Conservation (phyloP, 2,797 vertebrate genomes). For the Podarcis lilfordi region DNA sequence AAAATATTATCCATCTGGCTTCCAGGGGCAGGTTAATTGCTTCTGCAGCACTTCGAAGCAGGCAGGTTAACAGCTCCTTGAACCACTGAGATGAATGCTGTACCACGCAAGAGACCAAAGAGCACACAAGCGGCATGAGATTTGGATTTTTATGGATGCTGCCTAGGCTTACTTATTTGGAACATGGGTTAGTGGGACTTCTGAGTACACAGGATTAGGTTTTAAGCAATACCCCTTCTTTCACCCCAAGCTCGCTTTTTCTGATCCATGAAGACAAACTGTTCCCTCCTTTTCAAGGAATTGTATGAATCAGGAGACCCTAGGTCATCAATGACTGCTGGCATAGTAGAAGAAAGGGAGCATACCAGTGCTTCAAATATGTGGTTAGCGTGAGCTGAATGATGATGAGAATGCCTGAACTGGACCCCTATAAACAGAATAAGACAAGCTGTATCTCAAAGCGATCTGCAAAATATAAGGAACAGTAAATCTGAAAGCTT, state of each 20-base stretch:
- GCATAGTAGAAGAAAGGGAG: neutral
- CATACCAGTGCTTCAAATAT: neutral
- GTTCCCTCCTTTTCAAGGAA: neutral
- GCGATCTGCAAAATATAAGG: conserved; percentile 23
- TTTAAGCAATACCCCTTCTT: conserved; percentile 26
- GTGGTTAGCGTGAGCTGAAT: neutral
- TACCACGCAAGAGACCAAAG: neutral
- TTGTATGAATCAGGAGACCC: neutral
- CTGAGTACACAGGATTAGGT: neutral
- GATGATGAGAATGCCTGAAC: neutral
- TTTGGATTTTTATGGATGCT: conserved; percentile 36
- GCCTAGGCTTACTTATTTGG: neutral
- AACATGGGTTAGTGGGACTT: neutral
- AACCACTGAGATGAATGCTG: conserved; percentile 31
- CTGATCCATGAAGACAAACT: neutral
- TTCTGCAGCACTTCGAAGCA: conserved; percentile 21
- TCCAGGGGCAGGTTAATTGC: conserved; percentile 34
- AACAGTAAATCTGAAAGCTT: rapidly evolving
- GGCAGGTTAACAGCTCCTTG: conserved; percentile 48
- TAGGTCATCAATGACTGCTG: neutral
- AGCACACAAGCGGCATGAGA: neutral
- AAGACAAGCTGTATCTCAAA: neutral
- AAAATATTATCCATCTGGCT: conserved; percentile 27
- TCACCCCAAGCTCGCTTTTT: neutral
- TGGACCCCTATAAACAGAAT: conserved; percentile 31